Evolutionary conservation across 2,888 invertebrate species (phyloP), one percentile per base, ranked within the genome.

Genomic region (Andrena hattorfiana): DNA sequence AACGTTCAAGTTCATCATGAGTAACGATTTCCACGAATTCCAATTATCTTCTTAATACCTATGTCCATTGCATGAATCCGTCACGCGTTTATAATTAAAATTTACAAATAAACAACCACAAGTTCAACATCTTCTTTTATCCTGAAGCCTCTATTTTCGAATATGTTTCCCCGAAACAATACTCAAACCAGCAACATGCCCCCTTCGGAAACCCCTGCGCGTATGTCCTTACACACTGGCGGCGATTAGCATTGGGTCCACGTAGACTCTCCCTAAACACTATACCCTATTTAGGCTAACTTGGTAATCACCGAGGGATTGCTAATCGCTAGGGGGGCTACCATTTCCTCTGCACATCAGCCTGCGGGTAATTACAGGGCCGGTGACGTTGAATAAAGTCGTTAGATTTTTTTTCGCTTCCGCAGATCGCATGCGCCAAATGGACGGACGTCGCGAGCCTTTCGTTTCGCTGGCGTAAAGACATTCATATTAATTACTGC

Each of bases 301-400:
- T 93, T 92, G 92, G 92, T 92, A 93, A 93, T 93, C 90, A 92
- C 87, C 91, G 89, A 88, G 92, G 91, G 91, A 87, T 87, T 90
- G 90, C 89, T 89, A 91, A 91, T 91, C 91, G 91, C 80, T 83
- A 77, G 88, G 83, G 90, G 90, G 89, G 90, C 87, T 86, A 82
- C 56, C 87, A 85, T 86, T 74, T 83, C 81, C 77, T 83, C 86
- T 89, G 89, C 84, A 83, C 85, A 77, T 77, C 89, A 91, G 91
- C 90, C 92, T 91, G 90, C 90, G 91, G 93, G 92, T 93, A 93
- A 93, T 93, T 93, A 93, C 93, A 93, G 93, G 90, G 91, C 91
- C 87, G 87, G 87, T 90, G 90, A 91, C 90, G 90, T 92, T 92
- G 92, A 93, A 93, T 93, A 92, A 93, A 93, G 92, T 93, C 93